Evolutionary conservation across 1,140 invertebrate species (phyloP), one percentile per base, ranked within the genome.

Genomic region (Probaryconus sp.): DNA sequence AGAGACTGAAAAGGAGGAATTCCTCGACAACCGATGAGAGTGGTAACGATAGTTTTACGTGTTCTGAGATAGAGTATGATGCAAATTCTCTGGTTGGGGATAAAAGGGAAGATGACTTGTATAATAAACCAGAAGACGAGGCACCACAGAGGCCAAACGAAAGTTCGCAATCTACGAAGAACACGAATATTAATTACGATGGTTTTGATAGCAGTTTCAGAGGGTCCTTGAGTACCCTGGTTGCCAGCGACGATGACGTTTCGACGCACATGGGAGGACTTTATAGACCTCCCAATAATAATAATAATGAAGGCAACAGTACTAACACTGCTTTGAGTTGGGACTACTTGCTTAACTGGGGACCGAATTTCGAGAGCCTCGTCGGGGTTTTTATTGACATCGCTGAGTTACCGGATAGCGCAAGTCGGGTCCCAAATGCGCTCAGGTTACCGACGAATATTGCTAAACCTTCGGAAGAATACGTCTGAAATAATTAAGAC

Each of bases 61-160:
- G 97, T 86, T 98, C 97, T 0, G 97, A 99, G 89, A 98, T 98
- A 81, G 97, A 99, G 84, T 98, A 97, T 83, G 97, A 98, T 78
- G 95, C 96, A 79, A 93, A 94, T 65, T 95, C 94, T 69, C 87
- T 95, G 13, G 93, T 90, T 10, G 93, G 93, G 5, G 93, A 96
- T 80, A 95, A 96, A 74, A 84, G 89, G 45, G 88, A 89, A 47
- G 90, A 90, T 64, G 56, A 73, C 17, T 35, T 76, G 16, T 76
- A 76, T 21, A 73, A 43, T 16, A 76, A 76, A 24, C 69, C 77
- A 43, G 91, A 92, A 74, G 89, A 91, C 88, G 88, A 84, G 85
- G 87, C 67, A 50, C 78, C 74, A 21, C 78, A 77, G 83, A 87
- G 79, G 87, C 75, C 53, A 13, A 83, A 68, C 26, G 83, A 83